Conservation (phyloP, 64 coral and sea anemone species). For the Montipora capricornis region DNA sequence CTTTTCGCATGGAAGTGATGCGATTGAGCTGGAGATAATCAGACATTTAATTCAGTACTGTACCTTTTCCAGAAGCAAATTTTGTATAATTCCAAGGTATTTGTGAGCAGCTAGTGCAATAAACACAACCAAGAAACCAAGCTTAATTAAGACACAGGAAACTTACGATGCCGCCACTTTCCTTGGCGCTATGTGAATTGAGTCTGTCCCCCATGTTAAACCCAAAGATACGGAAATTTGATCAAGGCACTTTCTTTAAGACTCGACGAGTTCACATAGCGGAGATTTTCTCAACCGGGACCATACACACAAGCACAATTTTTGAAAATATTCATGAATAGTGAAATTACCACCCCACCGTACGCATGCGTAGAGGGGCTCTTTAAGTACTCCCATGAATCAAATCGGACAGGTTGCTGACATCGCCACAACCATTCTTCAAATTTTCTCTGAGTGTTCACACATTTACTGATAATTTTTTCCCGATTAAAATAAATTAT, state of each 20-base stretch:
- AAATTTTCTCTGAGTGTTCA: too few species aligned
- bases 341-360: neutral
- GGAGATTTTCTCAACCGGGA: neutral
- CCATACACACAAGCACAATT: neutral
- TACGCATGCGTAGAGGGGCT: slow-evolving; percentile 10
- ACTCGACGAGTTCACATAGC: slow-evolving; percentile 4
- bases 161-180: slow-evolving; percentile 54
- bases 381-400: slow-evolving; percentile 2
- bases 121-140: neutral
- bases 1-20: slow-evolving; percentile 89
- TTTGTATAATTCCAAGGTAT: neutral
- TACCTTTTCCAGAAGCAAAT: slow-evolving; percentile 36
- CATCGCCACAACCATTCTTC: too few species aligned
- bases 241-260: neutral
- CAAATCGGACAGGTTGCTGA: neutral
- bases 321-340: neutral
- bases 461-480: too few species aligned
- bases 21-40: slow-evolving; percentile 70
- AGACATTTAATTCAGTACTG: neutral
- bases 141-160: neutral
- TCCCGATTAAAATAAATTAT: too few species aligned
- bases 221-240: neutral
- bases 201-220: slow-evolving; percentile 37
- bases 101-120: neutral
- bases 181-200: slow-evolving; percentile 7